phyloP scores from a whole-genome alignment of 2,797 vertebrate genomes.

The Microctenopoma stevenorrisi region DNA sequence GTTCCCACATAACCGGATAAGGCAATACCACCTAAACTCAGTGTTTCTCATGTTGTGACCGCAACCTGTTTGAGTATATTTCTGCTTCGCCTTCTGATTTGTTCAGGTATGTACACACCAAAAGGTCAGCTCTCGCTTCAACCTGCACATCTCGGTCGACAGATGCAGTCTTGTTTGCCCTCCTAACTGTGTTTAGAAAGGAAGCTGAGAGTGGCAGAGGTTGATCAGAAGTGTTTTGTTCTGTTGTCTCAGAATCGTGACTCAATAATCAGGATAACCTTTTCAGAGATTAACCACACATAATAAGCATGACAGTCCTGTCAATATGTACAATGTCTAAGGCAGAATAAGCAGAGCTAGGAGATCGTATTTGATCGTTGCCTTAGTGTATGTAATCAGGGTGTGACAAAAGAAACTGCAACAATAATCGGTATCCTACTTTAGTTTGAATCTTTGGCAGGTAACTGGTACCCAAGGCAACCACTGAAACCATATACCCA shows the following conservation, averaged over 20 bases:
- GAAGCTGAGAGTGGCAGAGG: conserved; percentile 12
- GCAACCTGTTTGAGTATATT: conserved; percentile 6
- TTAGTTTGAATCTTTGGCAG: conserved; percentile 1
- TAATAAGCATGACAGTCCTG: not conserved
- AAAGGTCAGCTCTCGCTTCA: conserved; percentile 12
- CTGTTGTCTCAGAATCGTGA: conserved; percentile 31
- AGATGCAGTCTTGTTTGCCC: conserved; percentile 23
- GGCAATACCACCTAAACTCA: not conserved
- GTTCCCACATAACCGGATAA: not conserved
- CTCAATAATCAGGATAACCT: conserved; percentile 38
- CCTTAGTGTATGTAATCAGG: conserved; percentile 27
- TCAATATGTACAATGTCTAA: conserved; percentile 39
- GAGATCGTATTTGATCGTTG: conserved; percentile 12
- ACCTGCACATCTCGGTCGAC: conserved; percentile 13
- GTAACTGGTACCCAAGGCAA: conserved; percentile 14
- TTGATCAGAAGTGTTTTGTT: conserved; percentile 32
- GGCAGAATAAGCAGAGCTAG: conserved; percentile 1
- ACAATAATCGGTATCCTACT: conserved; percentile 21
- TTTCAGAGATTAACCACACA: conserved; percentile 28
- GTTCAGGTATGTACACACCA: conserved; percentile 3
- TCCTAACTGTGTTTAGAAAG: conserved; percentile 22
- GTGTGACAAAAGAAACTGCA: conserved; percentile 26
- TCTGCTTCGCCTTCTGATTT: conserved; percentile 19
- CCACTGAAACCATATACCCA: not conserved
- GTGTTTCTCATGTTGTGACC: conserved; percentile 4